phyloP scores from a whole-genome alignment of 2,797 vertebrate genomes.

The Semotilus atromaculatus region DNA sequence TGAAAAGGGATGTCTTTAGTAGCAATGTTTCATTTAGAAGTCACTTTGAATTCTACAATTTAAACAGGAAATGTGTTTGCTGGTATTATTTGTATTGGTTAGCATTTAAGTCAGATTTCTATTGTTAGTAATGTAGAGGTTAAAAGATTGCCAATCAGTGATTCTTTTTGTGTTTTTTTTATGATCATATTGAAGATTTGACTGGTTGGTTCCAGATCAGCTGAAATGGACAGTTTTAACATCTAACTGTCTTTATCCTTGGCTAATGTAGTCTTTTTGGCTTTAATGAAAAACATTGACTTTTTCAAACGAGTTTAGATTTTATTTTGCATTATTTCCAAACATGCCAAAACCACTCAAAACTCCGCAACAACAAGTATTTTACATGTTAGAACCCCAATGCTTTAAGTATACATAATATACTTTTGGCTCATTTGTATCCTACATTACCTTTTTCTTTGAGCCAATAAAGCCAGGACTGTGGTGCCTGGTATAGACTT shows the following conservation, averaged over 20 bases:
- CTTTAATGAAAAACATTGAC: background rate
- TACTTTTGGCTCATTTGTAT: slow-evolving; percentile 64
- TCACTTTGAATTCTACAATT: background rate
- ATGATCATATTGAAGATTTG: background rate
- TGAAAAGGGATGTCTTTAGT: slow-evolving; percentile 21
- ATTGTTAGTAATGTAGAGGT: slow-evolving; percentile 3
- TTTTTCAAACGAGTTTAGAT: background rate
- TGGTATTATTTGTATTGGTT: background rate
- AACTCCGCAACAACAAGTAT: background rate
- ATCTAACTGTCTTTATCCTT: background rate
- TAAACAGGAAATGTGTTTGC: background rate
- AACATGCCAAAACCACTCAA: background rate
- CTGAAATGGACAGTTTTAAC: background rate
- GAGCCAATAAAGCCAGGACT: slow-evolving; percentile 88
- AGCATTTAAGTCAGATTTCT: slow-evolving; percentile 13
- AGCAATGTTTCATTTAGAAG: slow-evolving; percentile 7
- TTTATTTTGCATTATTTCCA: background rate
- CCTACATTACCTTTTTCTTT: slow-evolving; percentile 71
- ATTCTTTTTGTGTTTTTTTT: slow-evolving; percentile 11
- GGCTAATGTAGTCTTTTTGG: background rate
- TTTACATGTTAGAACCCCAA: background rate
- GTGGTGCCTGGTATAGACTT: slow-evolving; percentile 84
- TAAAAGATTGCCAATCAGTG: background rate
- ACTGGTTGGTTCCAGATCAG: background rate
- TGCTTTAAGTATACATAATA: slow-evolving; percentile 44